Evolutionary conservation across 2,888 invertebrate species (phyloP).

Genomic region (Lottia scabra): DNA sequence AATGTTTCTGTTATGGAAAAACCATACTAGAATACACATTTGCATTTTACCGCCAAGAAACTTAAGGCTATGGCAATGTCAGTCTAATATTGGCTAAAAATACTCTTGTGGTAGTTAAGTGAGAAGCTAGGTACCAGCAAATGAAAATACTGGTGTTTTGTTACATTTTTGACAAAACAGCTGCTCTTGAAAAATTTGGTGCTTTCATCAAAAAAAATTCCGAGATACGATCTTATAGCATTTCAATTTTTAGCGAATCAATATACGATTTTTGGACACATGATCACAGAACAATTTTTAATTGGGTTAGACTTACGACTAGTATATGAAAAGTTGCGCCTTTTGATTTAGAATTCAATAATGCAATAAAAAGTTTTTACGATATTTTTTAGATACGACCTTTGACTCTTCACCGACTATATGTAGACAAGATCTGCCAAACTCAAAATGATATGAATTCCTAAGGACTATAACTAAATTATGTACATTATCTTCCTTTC

Average conservation of each 20-base stretch:
- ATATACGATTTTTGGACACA: not conserved
- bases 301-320: too few relatives aligned
- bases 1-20: not conserved
- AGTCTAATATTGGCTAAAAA: not conserved
- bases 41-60: not conserved
- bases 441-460: too few relatives aligned
- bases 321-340: too few relatives aligned
- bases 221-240: too few relatives aligned
- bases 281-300: not conserved
- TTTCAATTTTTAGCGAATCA: not conserved
- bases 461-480: too few relatives aligned
- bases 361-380: too few relatives aligned
- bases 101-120: not conserved
- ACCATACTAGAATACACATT: not conserved
- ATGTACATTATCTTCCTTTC: too few relatives aligned
- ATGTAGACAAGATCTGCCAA: too few relatives aligned
- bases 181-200: not conserved
- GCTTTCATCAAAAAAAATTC: not conserved
- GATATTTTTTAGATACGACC: too few relatives aligned
- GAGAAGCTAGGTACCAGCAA: not conserved
- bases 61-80: not conserved
- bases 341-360: too few relatives aligned
- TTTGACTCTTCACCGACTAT: too few relatives aligned
- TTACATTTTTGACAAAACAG: not conserved
- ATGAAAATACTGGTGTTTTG: not conserved